phyloP scores from a whole-genome alignment of 2,797 vertebrate species.

The Brachyrhaphis roseni region DNA sequence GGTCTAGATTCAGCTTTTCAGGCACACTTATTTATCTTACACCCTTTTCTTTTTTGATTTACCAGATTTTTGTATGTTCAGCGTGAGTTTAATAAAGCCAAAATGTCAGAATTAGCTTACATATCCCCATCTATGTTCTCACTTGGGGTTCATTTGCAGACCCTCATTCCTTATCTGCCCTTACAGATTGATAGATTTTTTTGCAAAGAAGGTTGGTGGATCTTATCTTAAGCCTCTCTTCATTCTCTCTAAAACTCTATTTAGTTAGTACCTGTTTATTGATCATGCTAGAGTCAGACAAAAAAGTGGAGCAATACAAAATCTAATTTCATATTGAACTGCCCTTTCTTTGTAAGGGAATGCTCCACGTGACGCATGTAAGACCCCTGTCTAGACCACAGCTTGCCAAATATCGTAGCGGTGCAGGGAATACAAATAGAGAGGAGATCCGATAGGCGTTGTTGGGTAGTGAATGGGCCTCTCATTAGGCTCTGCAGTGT shows the following conservation, averaged over 20 bases:
- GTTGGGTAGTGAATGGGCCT: slow-evolving; percentile 42
- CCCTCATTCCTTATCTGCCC: slow-evolving; percentile 19
- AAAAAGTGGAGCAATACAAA: slow-evolving; percentile 69
- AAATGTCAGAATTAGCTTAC: slow-evolving; percentile 19
- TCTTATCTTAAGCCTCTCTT: slow-evolving; percentile 50
- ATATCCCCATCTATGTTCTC: slow-evolving; percentile 6
- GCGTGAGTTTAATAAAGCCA: slow-evolving; percentile 12
- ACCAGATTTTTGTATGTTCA: slow-evolving; percentile 9
- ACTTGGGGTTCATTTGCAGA: slow-evolving; percentile 35
- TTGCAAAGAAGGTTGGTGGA: slow-evolving; percentile 30
- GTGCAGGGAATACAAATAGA: slow-evolving; percentile 74
- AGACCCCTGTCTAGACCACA: slow-evolving; percentile 72
- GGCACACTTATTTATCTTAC: slow-evolving; percentile 9
- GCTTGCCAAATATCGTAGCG: slow-evolving; percentile 76
- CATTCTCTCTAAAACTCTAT: slow-evolving; percentile 70
- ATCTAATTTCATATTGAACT: slow-evolving; percentile 80
- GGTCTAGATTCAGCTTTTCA: background rate
- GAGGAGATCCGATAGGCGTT: slow-evolving; percentile 54
- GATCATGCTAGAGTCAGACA: slow-evolving; percentile 74
- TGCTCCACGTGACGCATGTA: slow-evolving; percentile 52
- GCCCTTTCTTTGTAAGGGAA: slow-evolving; percentile 78
- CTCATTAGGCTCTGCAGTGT: slow-evolving; percentile 50
- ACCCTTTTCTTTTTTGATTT: slow-evolving; percentile 47
- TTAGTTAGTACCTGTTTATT: slow-evolving; percentile 78
- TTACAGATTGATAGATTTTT: slow-evolving; percentile 28